These are phyloP conservation scores for Rana temporaria DNA, from an alignment of 2,113 vertebrate species.

Conservation along the genomic window DNA sequence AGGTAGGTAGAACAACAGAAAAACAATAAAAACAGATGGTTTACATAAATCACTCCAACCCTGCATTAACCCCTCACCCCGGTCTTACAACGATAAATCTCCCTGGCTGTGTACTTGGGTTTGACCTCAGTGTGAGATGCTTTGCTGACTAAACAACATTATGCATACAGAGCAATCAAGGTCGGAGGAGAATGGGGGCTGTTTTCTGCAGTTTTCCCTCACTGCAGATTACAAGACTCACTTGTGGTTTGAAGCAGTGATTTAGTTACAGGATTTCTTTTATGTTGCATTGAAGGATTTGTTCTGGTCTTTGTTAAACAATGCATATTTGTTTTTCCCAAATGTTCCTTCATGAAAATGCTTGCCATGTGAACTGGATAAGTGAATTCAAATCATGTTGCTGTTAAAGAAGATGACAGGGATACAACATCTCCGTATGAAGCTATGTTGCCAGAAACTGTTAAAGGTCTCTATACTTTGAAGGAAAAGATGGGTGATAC, in stretches of 20 bases:
- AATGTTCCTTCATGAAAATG: not conserved
- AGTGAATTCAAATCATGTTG: too few species aligned
- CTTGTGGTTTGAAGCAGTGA: constrained; percentile 9
- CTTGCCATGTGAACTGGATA: not conserved
- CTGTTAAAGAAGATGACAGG: too few species aligned
- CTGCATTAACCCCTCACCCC: not conserved
- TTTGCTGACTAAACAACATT: constrained; percentile 41
- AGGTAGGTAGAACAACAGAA: not conserved
- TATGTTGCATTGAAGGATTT: constrained; percentile 1
- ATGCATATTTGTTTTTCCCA: not conserved
- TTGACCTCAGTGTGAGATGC: constrained; percentile 25
- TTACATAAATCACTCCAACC: not conserved
- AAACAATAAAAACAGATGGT: constrained; percentile 13
- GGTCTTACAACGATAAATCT: constrained; percentile 20
- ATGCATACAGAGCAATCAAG: constrained; percentile 9
- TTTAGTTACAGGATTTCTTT: constrained; percentile 11
- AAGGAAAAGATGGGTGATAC: too few species aligned
- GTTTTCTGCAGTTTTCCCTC: not conserved
- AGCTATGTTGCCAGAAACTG: too few species aligned
- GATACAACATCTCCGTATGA: too few species aligned
- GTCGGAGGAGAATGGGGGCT: not conserved
- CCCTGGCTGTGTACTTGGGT: constrained; percentile 14
- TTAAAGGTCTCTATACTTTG: too few species aligned
- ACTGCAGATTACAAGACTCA: not conserved
- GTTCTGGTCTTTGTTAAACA: constrained; percentile 22